A percentile compares a stretch with the other conserved stretches of the same genome.
These are phyloP conservation scores for Aurelia aurita DNA, from an alignment of 30 jellyfish, hydroid and myxozoan species.

Conservation along the genomic window DNA sequence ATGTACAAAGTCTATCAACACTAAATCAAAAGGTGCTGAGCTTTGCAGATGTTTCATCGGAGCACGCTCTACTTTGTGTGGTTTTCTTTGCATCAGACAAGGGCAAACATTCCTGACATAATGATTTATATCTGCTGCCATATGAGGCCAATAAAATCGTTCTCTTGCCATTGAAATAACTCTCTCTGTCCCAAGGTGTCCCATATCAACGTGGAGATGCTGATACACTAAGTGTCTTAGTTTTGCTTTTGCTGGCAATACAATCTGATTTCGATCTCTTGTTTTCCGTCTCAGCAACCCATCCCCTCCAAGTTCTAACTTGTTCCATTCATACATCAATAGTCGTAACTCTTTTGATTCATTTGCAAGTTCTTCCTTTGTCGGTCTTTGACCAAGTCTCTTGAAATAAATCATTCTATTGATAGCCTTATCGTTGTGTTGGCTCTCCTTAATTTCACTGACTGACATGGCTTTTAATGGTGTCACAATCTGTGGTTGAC, in stretches of 20 bases:
- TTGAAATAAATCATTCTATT: slow-evolving; percentile 19
- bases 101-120: slow-evolving; percentile 51
- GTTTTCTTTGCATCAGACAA: slow-evolving; percentile 44
- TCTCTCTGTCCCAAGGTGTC: slow-evolving; percentile 50
- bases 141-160: slow-evolving; percentile 64
- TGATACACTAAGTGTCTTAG: slow-evolving; percentile 25
- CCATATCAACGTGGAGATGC: slow-evolving; percentile 59
- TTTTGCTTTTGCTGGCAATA: slow-evolving; percentile 42
- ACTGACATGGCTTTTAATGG: slow-evolving; percentile 14
- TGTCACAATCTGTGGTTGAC: slow-evolving; percentile 21
- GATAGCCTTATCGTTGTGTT: slow-evolving; percentile 30
- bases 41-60: slow-evolving; percentile 36
- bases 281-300: slow-evolving; percentile 34
- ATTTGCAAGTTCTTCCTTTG: slow-evolving; percentile 34
- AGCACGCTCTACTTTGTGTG: slow-evolving; percentile 32
- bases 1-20: too few relatives aligned
- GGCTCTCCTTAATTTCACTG: slow-evolving; percentile 37
- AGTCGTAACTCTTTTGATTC: slow-evolving; percentile 19
- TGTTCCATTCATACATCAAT: slow-evolving; percentile 29
- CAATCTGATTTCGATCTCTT: slow-evolving; percentile 31
- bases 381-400: slow-evolving; percentile 29
- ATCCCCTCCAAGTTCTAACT: slow-evolving; percentile 27
- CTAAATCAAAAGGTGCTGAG: slow-evolving; percentile 41
- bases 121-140: slow-evolving; percentile 58
- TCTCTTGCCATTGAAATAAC: slow-evolving; percentile 40